A percentile compares a stretch with the other conserved stretches of the same genome.
Evolutionary conservation across 2,888 invertebrate genomes (phyloP).

Genomic region (Amaurobius ferox): DNA sequence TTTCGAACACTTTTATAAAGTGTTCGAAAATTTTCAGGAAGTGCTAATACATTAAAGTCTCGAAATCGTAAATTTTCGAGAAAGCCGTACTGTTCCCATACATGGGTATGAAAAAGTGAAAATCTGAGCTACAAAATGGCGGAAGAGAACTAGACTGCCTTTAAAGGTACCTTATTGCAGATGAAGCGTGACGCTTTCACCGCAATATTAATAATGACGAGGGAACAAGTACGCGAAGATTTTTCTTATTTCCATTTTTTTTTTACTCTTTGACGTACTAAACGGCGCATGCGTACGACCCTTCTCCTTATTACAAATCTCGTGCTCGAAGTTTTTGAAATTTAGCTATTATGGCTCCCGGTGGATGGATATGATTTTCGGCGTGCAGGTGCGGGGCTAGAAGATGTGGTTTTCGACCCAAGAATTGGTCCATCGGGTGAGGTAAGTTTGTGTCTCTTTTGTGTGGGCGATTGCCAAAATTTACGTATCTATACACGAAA

Average conservation of each 20-base stretch:
- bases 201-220: slow-evolving; percentile 16
- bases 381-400: neutral
- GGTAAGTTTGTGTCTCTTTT: no score
- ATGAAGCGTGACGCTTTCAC: slow-evolving; percentile 10
- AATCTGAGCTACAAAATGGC: neutral
- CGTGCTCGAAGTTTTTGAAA: neutral
- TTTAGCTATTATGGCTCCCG: neutral
- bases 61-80: no score
- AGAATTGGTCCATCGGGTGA: no score
- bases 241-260: neutral
- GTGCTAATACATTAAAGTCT: no score
- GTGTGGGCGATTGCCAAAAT: no score
- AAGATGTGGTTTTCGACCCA: slow-evolving; percentile 13
- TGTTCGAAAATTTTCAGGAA: no score
- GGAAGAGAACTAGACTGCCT: neutral
- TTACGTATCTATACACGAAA: no score
- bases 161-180: neutral
- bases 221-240: slow-evolving; percentile 7
- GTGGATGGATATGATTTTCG: neutral
- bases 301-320: neutral
- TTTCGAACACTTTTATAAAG: no score
- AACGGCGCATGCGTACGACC: neutral
- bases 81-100: no score
- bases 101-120: no score
- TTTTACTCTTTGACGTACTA: neutral